These are phyloP conservation scores for Mesopsocus fuscifrons DNA, from an alignment of 2,888 invertebrate genomes.

Conservation along the genomic window DNA sequence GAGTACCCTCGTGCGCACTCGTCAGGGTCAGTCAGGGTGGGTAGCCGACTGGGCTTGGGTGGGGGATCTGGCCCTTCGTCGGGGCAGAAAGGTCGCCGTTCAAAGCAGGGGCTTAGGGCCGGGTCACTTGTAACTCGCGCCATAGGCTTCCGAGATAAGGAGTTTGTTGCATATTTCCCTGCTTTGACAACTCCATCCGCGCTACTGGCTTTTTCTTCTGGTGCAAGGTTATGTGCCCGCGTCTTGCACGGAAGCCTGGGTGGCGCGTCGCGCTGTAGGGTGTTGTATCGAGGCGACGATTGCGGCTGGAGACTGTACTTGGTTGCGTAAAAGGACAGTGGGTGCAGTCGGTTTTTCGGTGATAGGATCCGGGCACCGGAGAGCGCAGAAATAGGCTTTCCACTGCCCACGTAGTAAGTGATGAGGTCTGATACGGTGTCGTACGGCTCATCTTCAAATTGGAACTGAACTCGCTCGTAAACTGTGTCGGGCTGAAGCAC, in stretches of 20 bases:
- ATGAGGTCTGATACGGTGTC: constrained; percentile 86
- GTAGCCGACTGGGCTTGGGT: constrained; percentile 27
- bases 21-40: constrained; percentile 19
- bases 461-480: constrained; percentile 79
- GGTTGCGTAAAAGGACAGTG: constrained; percentile 50
- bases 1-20: constrained; percentile 24
- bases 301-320: constrained; percentile 31
- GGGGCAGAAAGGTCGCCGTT: constrained; percentile 31
- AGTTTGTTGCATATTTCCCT: constrained; percentile 35
- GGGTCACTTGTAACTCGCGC: constrained; percentile 42
- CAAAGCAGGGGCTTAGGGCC: constrained; percentile 34
- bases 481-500: constrained; percentile 76
- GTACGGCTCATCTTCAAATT: constrained; percentile 86
- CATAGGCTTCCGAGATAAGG: constrained; percentile 30
- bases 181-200: constrained; percentile 46
- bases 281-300: constrained; percentile 19
- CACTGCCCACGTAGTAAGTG: constrained; percentile 81
- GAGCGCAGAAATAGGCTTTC: constrained; percentile 69
- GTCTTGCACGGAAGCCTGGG: constrained; percentile 33
- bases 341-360: constrained; percentile 65
- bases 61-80: constrained; percentile 21
- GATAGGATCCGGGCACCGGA: constrained; percentile 75
- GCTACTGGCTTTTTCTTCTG: constrained; percentile 46
- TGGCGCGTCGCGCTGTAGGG: constrained; percentile 26
- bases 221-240: constrained; percentile 61